phyloP scores from a whole-genome alignment of 1,140 invertebrate species.

The Microplitis mediator region DNA sequence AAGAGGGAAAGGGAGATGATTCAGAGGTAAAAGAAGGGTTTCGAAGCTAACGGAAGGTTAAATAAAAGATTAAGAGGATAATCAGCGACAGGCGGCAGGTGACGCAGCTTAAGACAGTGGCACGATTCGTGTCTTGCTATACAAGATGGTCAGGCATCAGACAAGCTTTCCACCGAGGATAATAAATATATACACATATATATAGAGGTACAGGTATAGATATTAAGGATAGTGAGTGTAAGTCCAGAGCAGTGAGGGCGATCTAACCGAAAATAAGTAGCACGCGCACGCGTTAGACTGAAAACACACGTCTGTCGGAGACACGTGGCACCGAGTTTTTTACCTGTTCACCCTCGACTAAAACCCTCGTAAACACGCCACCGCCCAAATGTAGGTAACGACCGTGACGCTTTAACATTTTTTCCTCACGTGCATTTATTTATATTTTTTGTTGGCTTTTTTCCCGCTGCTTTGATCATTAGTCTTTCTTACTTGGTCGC shows the following conservation, averaged over 20 bases:
- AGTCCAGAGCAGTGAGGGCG: not conserved
- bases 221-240: not conserved
- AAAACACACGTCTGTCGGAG: not conserved
- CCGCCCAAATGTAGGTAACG: not conserved
- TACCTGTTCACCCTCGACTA: slow-evolving; percentile 7
- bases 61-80: slow-evolving; percentile 12
- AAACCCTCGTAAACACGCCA: slow-evolving; percentile 3
- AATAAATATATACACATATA: not conserved
- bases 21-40: not conserved
- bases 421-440: not conserved
- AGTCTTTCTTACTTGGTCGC: too few species aligned
- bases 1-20: too few species aligned
- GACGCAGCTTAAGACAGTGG: not conserved
- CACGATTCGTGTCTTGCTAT: not conserved
- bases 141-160: not conserved
- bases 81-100: not conserved
- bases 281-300: not conserved
- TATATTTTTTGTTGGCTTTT: too few species aligned
- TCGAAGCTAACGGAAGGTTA: not conserved
- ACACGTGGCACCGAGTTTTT: slow-evolving; percentile 8
- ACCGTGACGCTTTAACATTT: not conserved
- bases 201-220: not conserved
- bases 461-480: too few species aligned
- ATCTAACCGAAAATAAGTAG: slow-evolving; percentile 1
- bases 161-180: not conserved